A percentile compares a stretch with the other conserved stretches of the same genome.
Conservation (phyloP, 2,888 invertebrate genomes). For the Tromatobia lineatoria region DNA sequence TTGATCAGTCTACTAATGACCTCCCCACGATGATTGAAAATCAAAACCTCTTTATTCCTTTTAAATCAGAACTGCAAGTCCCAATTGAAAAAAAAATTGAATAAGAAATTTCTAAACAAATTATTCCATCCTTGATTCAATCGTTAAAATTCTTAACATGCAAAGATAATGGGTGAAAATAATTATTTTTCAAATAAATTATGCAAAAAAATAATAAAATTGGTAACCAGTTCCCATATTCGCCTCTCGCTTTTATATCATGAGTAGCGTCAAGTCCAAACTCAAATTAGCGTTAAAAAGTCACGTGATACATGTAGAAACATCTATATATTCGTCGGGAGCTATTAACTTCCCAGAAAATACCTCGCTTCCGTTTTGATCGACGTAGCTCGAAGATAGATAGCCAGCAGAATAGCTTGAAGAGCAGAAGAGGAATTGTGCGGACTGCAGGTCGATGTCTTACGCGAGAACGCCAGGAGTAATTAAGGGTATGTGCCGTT, state of each 20-base stretch:
- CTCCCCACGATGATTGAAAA: too few species aligned
- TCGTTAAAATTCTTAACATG: not conserved
- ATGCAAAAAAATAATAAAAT: too few species aligned
- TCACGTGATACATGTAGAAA: not conserved
- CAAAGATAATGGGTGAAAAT: not conserved
- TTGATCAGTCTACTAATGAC: too few species aligned
- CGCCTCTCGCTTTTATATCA: too few species aligned
- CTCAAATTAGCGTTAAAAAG: too few species aligned
- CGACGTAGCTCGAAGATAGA: not conserved
- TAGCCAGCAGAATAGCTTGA: constrained; percentile 23
- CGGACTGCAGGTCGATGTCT: constrained; percentile 62
- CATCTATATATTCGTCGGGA: not conserved
- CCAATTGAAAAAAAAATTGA: too few species aligned
- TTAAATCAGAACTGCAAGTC: too few species aligned
- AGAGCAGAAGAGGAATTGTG: constrained; percentile 54
- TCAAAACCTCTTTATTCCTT: too few species aligned
- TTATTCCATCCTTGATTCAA: too few species aligned
- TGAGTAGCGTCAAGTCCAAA: too few species aligned
- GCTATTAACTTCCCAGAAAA: constrained; percentile 6
- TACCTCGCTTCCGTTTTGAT: constrained; percentile 29
- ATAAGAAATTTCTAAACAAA: too few species aligned
- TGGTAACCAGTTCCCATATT: too few species aligned
- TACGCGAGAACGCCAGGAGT: constrained; percentile 62
- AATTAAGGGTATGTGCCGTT: constrained; percentile 64
- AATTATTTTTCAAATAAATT: not conserved